These are phyloP conservation scores for Mya arenaria DNA, from an alignment of 1,140 invertebrate species.

Conservation along the genomic window DNA sequence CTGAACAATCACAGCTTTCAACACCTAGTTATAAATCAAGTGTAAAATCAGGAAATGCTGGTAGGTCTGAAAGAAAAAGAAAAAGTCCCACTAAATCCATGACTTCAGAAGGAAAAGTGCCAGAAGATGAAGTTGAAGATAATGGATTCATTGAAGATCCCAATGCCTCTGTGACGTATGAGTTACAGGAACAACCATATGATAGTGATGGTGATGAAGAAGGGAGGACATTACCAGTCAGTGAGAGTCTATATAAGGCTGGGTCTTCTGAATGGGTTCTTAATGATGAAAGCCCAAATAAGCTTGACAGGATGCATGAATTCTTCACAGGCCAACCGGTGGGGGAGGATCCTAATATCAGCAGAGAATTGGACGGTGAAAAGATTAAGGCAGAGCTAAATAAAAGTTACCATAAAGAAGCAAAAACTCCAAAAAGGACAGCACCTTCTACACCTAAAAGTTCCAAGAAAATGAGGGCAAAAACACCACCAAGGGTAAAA, in stretches of 20 bases:
- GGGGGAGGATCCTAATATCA: slow-evolving; percentile 37
- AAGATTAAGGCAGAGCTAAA: slow-evolving; percentile 38
- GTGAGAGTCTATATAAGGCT: slow-evolving; percentile 35
- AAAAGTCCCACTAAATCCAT: too few relatives aligned
- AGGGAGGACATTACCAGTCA: slow-evolving; percentile 18
- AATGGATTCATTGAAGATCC: not conserved
- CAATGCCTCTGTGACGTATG: slow-evolving; percentile 20
- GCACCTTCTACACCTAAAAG: not conserved
- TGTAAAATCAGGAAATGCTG: too few relatives aligned
- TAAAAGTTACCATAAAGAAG: not conserved
- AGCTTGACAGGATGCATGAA: slow-evolving; percentile 48
- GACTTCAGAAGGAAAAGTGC: not conserved
- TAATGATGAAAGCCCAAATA: slow-evolving; percentile 1
- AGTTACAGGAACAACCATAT: slow-evolving; percentile 18
- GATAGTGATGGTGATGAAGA: slow-evolving; percentile 38
- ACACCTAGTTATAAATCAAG: slow-evolving; percentile 1
- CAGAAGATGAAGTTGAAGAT: not conserved
- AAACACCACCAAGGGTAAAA: slow-evolving; percentile 3
- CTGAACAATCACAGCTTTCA: not conserved
- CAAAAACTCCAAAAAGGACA: not conserved
- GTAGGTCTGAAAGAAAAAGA: too few relatives aligned
- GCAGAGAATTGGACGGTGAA: slow-evolving; percentile 29
- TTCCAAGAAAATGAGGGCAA: not conserved
- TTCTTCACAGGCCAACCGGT: slow-evolving; percentile 27
- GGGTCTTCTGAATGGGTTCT: slow-evolving; percentile 25